Evolutionary conservation across 1,140 invertebrate genomes (phyloP).

Genomic region (Holcopasites calliopsidis): DNA sequence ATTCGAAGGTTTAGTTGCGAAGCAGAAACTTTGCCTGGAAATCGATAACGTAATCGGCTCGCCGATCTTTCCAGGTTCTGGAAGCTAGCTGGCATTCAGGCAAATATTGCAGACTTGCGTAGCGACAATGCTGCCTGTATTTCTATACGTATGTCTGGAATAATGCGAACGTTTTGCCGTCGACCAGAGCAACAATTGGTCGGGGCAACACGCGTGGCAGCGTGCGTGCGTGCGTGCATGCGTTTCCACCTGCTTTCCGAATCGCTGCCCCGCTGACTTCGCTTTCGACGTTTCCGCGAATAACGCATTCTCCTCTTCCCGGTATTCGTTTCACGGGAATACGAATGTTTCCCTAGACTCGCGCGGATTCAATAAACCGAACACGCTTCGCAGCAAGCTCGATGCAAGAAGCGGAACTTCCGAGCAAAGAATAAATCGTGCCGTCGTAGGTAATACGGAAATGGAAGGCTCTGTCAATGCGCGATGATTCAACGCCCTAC

Average conservation of each 20-base stretch:
- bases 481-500: too few relatives aligned
- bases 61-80: neutral
- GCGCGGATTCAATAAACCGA: too few relatives aligned
- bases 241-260: neutral
- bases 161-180: conserved; percentile 51
- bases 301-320: too few relatives aligned
- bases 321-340: too few relatives aligned
- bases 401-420: neutral
- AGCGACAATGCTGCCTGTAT: conserved; percentile 22
- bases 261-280: neutral
- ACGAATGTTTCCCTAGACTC: too few relatives aligned
- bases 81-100: too few relatives aligned
- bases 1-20: conserved; percentile 1
- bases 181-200: conserved; percentile 57
- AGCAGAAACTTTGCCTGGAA: neutral
- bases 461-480: neutral
- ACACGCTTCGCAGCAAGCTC: too few relatives aligned
- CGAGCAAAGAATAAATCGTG: neutral
- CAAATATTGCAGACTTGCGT: too few relatives aligned
- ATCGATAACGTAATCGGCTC: conserved; percentile 5
- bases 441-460: neutral
- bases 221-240: neutral
- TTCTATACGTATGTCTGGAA: conserved; percentile 33
- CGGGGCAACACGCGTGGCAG: conserved; percentile 60
- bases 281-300: conserved; percentile 7